Evolutionary conservation across 2,888 invertebrate species (phyloP).

Genomic region (Steinernema hermaphroditum): DNA sequence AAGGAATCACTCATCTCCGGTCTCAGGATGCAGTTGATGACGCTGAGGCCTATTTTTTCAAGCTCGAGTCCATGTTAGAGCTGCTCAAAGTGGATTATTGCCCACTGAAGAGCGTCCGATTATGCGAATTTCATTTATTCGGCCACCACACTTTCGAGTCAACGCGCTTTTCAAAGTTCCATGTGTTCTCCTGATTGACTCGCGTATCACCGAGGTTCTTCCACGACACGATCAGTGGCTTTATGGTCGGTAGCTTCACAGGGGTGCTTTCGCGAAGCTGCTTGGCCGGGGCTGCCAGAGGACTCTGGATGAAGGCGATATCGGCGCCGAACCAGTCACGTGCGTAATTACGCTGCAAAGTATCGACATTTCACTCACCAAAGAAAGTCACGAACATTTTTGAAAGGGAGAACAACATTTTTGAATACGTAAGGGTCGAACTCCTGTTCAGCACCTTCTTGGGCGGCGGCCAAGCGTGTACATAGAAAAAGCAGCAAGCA

Average conservation of each 20-base stretch:
- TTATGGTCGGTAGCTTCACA: slow-evolving; percentile 56
- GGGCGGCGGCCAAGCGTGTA: neutral
- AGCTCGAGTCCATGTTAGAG: no score
- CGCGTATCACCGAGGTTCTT: slow-evolving; percentile 46
- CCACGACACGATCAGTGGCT: slow-evolving; percentile 54
- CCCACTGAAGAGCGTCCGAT: neutral
- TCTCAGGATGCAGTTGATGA: no score
- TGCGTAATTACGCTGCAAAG: slow-evolving; percentile 51
- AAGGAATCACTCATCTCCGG: no score
- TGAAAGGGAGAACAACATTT: slow-evolving; percentile 54
- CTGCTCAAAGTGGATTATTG: neutral
- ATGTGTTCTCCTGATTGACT: slow-evolving; percentile 55
- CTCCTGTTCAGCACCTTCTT: slow-evolving; percentile 54
- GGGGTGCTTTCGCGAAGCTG: slow-evolving; percentile 52
- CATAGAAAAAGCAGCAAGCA: neutral
- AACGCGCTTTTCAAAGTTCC: slow-evolving; percentile 60
- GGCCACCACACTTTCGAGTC: slow-evolving; percentile 62
- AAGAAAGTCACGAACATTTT: slow-evolving; percentile 45
- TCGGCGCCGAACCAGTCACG: slow-evolving; percentile 56
- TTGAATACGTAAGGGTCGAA: slow-evolving; percentile 56
- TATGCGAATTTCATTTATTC: slow-evolving; percentile 38
- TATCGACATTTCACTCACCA: neutral
- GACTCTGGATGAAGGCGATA: slow-evolving; percentile 50
- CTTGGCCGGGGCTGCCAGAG: slow-evolving; percentile 45
- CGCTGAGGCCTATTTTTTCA: no score